These are phyloP conservation scores for Oligia latruncula DNA, from an alignment of 2,888 invertebrate species.

Conservation along the genomic window DNA sequence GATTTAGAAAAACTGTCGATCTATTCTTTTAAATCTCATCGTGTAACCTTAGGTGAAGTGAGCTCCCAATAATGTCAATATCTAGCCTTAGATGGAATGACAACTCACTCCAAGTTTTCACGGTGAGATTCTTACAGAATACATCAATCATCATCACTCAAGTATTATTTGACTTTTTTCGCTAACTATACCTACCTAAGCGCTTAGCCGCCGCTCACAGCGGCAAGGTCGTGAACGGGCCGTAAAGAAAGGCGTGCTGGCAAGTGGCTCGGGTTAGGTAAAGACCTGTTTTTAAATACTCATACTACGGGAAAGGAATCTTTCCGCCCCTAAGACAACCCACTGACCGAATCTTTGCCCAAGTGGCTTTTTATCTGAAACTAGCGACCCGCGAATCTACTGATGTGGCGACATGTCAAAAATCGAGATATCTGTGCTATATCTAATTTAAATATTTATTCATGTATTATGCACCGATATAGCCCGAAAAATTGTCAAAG, in stretches of 20 bases:
- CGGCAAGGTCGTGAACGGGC: too few relatives aligned
- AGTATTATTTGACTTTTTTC: background rate
- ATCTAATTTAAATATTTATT: background rate
- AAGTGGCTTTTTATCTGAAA: background rate
- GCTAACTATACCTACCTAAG: background rate
- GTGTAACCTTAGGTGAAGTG: too few relatives aligned
- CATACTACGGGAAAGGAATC: background rate
- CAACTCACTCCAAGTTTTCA: too few relatives aligned
- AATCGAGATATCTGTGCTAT: background rate
- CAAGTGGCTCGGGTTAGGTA: background rate
- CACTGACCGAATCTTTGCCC: background rate
- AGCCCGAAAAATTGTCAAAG: background rate
- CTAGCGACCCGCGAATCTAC: background rate
- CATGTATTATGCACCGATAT: background rate
- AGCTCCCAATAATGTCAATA: too few relatives aligned
- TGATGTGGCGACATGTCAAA: background rate
- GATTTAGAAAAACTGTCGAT: background rate
- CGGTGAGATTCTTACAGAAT: too few relatives aligned
- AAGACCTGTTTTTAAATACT: background rate
- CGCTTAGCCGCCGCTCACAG: too few relatives aligned
- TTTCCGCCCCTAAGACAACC: background rate
- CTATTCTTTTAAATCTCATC: background rate
- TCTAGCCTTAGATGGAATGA: too few relatives aligned
- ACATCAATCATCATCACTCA: too few relatives aligned
- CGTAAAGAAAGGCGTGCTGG: background rate